A percentile compares a stretch with the other conserved stretches of the same genome.
Evolutionary conservation across 2,113 vertebrate genomes (phyloP).

Genomic region (Eulemur macaco): DNA sequence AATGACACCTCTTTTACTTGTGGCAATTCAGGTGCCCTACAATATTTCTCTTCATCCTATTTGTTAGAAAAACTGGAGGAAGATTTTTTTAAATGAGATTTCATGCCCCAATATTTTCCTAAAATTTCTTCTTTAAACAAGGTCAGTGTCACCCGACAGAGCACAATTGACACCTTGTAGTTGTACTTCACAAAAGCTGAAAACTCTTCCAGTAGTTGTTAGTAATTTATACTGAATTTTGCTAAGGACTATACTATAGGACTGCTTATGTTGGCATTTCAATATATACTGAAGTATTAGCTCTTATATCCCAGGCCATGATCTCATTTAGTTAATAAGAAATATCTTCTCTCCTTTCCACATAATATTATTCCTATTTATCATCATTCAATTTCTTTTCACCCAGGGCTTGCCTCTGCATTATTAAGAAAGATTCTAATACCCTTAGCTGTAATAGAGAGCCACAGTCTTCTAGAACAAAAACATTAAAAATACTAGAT

Average conservation of each 20-base stretch:
- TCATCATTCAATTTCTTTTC: not conserved
- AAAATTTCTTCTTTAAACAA: not conserved
- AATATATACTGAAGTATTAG: conserved; percentile 6
- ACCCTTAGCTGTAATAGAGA: not conserved
- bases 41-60: not conserved
- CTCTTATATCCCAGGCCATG: not conserved
- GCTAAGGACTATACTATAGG: not conserved
- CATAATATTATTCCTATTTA: conserved; percentile 38
- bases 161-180: not conserved
- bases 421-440: not conserved
- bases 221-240: not conserved
- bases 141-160: not conserved
- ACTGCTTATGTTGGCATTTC: not conserved
- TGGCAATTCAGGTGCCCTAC: fast-evolving
- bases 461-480: not conserved
- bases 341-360: conserved; percentile 15
- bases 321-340: conserved; percentile 32
- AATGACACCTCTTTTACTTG: not conserved
- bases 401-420: not conserved
- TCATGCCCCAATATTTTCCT: not conserved
- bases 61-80: not conserved
- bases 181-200: not conserved
- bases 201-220: not conserved
- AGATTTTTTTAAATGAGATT: not conserved
- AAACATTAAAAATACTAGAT: not conserved